Evolutionary conservation across 2,888 invertebrate species (phyloP).

Genomic region (Sturmia bella): DNA sequence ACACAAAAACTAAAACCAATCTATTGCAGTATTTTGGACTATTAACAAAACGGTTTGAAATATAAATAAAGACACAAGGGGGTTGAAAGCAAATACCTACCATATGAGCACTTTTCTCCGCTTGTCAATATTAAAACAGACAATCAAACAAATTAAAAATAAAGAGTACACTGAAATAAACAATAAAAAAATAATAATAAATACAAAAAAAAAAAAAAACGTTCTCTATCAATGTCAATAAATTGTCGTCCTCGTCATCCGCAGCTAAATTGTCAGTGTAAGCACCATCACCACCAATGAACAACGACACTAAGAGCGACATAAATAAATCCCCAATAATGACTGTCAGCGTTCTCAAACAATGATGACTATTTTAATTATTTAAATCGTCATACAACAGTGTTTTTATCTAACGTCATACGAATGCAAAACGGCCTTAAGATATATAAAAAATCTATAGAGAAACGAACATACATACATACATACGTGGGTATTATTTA

Average conservation of each 20-base stretch:
- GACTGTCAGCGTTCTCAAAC: slow-evolving; percentile 65
- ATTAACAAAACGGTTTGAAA: slow-evolving; percentile 2
- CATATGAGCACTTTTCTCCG: not conserved
- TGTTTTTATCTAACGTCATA: not conserved
- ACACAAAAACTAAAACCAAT: slow-evolving; percentile 1
- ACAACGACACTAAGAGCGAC: slow-evolving; percentile 21
- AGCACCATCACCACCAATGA: slow-evolving; percentile 21
- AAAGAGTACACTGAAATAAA: slow-evolving; percentile 26
- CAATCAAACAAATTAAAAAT: slow-evolving; percentile 50
- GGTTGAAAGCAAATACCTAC: slow-evolving; percentile 18
- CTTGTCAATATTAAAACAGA: slow-evolving; percentile 17
- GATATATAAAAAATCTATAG: too few relatives aligned
- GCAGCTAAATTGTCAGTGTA: slow-evolving; percentile 15
- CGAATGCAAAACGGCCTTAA: too few relatives aligned
- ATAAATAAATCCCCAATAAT: slow-evolving; percentile 64
- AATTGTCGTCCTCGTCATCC: slow-evolving; percentile 35
- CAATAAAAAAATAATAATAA: slow-evolving; percentile 3
- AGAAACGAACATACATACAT: too few relatives aligned
- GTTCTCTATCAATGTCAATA: slow-evolving; percentile 59
- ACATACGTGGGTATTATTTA: too few relatives aligned
- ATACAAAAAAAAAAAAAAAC: not conserved
- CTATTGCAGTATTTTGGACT: slow-evolving; percentile 19
- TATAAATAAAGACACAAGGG: slow-evolving; percentile 11
- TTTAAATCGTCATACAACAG: slow-evolving; percentile 52
- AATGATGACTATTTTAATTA: slow-evolving; percentile 67